A percentile compares a stretch with the other conserved stretches of the same genome.
Evolutionary conservation across 2,888 invertebrate species (phyloP).

Genomic region (Loripinus fragilis): DNA sequence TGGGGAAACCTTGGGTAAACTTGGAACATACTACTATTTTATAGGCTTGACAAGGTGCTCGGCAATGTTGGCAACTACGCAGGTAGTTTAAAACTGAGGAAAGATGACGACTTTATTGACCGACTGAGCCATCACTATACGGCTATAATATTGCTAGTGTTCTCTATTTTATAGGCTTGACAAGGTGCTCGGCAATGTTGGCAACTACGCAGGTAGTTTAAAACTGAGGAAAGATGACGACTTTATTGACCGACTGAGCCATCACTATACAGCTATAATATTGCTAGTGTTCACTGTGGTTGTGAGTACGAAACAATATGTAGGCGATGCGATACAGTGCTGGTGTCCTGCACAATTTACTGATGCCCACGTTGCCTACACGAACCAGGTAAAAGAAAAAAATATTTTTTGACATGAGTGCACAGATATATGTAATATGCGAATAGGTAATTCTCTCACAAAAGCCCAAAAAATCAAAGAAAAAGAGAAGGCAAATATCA

Average conservation of each 20-base stretch:
- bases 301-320: constrained; percentile 69
- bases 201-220: constrained; percentile 50
- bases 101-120: constrained; percentile 66
- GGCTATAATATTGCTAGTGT: constrained; percentile 63
- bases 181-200: constrained; percentile 64
- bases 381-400: constrained; percentile 66
- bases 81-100: constrained; percentile 31
- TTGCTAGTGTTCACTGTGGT: constrained; percentile 66
- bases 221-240: constrained; percentile 64
- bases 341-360: constrained; percentile 76
- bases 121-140: constrained; percentile 66
- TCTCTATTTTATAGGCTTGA: constrained; percentile 61
- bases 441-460: too few species aligned
- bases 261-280: constrained; percentile 65
- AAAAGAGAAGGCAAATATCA: too few species aligned
- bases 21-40: too few species aligned
- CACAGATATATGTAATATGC: too few species aligned
- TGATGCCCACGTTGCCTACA: constrained; percentile 65
- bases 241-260: constrained; percentile 65
- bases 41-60: constrained; percentile 65
- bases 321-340: constrained; percentile 74
- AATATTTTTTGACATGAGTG: too few species aligned
- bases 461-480: too few species aligned
- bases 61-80: constrained; percentile 58
- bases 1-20: too few species aligned